These are phyloP conservation scores for Drosophila lacicola DNA, from an alignment of 2,888 invertebrate species.

Conservation along the genomic window DNA sequence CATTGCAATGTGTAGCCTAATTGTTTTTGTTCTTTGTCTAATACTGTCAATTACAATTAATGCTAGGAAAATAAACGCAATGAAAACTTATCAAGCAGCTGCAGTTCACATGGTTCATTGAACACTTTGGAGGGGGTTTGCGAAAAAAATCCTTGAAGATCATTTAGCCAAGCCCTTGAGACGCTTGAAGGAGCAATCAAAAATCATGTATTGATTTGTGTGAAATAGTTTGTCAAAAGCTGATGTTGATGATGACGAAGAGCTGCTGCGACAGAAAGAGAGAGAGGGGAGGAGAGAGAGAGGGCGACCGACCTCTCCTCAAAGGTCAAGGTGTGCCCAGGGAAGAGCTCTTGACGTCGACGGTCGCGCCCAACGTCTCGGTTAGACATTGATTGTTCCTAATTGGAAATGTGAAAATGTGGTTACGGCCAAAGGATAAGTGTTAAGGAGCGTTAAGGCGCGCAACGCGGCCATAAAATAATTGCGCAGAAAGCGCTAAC, in stretches of 20 bases:
- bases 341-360: slow-evolving; percentile 9
- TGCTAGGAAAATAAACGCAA: background rate
- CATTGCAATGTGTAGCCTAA: background rate
- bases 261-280: slow-evolving; percentile 7
- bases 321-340: slow-evolving; percentile 54
- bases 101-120: slow-evolving; percentile 30
- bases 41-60: slow-evolving; percentile 1
- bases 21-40: slow-evolving; percentile 1
- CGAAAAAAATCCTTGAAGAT: slow-evolving; percentile 1
- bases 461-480: slow-evolving; percentile 51
- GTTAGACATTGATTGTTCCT: slow-evolving; percentile 57
- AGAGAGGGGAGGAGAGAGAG: no score
- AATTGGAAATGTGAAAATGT: slow-evolving; percentile 56
- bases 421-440: slow-evolving; percentile 20
- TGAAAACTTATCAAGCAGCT: slow-evolving; percentile 21
- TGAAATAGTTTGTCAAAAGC: slow-evolving; percentile 38
- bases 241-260: slow-evolving; percentile 17
- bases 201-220: slow-evolving; percentile 45
- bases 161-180: background rate
- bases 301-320: slow-evolving; percentile 10
- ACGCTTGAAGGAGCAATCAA: slow-evolving; percentile 7
- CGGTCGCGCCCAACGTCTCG: slow-evolving; percentile 41
- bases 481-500: slow-evolving; percentile 56
- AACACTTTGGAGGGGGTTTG: background rate
- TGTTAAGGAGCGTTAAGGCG: slow-evolving; percentile 17